Evolutionary conservation across 2,888 invertebrate genomes (phyloP).

Genomic region (Cepaea hortensis): DNA sequence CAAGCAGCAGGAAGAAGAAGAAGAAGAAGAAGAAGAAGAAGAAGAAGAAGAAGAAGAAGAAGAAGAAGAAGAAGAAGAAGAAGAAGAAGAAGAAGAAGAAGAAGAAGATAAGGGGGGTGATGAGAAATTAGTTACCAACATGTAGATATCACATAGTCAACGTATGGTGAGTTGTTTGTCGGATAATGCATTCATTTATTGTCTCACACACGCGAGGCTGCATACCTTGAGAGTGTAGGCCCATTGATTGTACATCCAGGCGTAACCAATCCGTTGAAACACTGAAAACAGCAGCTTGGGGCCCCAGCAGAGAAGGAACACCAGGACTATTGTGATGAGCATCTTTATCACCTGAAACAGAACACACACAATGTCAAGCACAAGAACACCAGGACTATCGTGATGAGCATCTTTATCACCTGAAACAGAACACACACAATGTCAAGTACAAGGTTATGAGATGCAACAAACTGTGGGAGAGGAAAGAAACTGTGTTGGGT

Average conservation of each 20-base stretch:
- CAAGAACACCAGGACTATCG: conserved; percentile 76
- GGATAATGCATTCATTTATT: too few relatives aligned
- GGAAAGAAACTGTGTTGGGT: too few relatives aligned
- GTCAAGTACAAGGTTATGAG: conserved; percentile 75
- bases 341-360: conserved; percentile 75
- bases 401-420: conserved; percentile 73
- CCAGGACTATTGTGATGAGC: conserved; percentile 68
- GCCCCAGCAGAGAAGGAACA: conserved; percentile 79
- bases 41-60: too few relatives aligned
- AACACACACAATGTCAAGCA: conserved; percentile 59
- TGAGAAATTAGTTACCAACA: too few relatives aligned
- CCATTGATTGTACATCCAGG: conserved; percentile 24
- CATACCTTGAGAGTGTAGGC: conserved; percentile 23
- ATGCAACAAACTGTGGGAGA: too few relatives aligned
- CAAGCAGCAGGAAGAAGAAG: too few relatives aligned
- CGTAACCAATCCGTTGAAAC: conserved; percentile 30
- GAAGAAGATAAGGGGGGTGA: too few relatives aligned
- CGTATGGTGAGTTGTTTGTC: too few relatives aligned
- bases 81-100: too few relatives aligned
- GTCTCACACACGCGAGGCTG: background rate
- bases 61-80: too few relatives aligned
- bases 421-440: conserved; percentile 58
- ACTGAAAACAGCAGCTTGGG: conserved; percentile 74
- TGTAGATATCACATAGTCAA: too few relatives aligned
- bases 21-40: too few relatives aligned